Evolutionary conservation across 2,113 vertebrate genomes (phyloP), one percentile per base, ranked within the genome.

Genomic region (Nycticryphes semicollaris): DNA sequence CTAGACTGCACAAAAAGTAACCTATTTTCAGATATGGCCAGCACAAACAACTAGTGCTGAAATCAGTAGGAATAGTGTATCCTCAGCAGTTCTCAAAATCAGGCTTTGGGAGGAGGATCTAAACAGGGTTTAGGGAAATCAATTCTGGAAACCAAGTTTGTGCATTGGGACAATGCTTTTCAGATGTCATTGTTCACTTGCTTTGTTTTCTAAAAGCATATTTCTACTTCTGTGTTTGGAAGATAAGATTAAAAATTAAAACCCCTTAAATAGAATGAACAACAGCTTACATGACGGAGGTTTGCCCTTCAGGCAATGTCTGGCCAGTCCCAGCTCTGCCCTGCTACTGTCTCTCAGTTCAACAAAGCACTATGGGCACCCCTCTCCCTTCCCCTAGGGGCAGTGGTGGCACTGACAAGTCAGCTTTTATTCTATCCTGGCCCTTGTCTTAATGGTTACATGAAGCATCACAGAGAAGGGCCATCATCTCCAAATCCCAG

Each of bases 1-100:
- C n/a, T n/a, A n/a, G n/a, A n/a, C n/a, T n/a, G n/a, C n/a, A n/a
- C n/a, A n/a, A 51, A 35, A 95, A 83, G 69, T 56, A 67, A 70
- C 54, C 64, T 89, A 39, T 78, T 84, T 87, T 84, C 76, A 41
- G 60, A 81, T 18, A 19, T n/a, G 59, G 35, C n/a, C 73, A 76
- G 75, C 39, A 76, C 27, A 78, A 93, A 67, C 39, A 76, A 4
- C 6, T 22, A 78, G 17, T 39, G 70, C 77, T 93, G 90, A 87
- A 87, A 76, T 73, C 67, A 69, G n/a, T 84, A 37, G 67, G 53
- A 69, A 57, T 8, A 82, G 20, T 19, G 39, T 82, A 27, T 60
- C 63, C 45, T 87, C 84, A 82, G 57, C 66, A 89, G 83, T n/a
- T 81, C 66, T 69, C 35, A 84, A 45, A 92, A 82, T 39, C 14